A percentile compares a stretch with the other conserved stretches of the same genome.
Conservation (phyloP, 2,797 vertebrate species). For the Enteromius radiatus region DNA sequence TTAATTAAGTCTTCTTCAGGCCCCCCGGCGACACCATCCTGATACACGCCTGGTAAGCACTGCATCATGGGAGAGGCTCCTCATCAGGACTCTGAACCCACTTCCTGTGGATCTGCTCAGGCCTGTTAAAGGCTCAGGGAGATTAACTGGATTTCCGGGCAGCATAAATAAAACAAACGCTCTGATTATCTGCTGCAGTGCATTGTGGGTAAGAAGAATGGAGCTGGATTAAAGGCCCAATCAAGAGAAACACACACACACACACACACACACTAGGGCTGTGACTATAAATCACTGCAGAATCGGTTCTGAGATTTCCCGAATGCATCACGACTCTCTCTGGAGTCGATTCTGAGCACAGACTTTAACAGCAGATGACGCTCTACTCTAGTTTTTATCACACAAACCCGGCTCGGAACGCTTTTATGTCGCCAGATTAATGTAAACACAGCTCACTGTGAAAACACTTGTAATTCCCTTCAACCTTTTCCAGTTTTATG, state of each 20-base stretch:
- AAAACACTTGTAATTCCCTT: too few species aligned
- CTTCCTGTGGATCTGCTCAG: slow-evolving; percentile 70
- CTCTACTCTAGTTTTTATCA: too few species aligned
- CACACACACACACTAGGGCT: too few species aligned
- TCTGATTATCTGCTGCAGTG: slow-evolving; percentile 13
- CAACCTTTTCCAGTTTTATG: too few species aligned
- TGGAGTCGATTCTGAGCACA: too few species aligned
- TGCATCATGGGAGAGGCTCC: not conserved
- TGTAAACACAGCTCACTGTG: too few species aligned
- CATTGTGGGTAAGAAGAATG: slow-evolving; percentile 18
- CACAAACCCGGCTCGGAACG: too few species aligned
- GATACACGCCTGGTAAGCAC: not conserved
- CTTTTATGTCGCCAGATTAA: too few species aligned
- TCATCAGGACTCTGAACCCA: not conserved
- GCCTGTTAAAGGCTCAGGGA: slow-evolving; percentile 42
- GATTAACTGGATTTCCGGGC: slow-evolving; percentile 32
- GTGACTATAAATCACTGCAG: too few species aligned
- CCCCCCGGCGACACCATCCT: not conserved
- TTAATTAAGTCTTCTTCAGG: not conserved
- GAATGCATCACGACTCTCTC: too few species aligned
- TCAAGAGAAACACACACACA: not conserved
- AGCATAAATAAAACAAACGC: not conserved
- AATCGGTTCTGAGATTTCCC: too few species aligned
- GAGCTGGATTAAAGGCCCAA: slow-evolving; percentile 23
- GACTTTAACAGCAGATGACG: too few species aligned